Evolutionary conservation across 2,797 vertebrate genomes (phyloP).

Genomic region (Lates japonicus): DNA sequence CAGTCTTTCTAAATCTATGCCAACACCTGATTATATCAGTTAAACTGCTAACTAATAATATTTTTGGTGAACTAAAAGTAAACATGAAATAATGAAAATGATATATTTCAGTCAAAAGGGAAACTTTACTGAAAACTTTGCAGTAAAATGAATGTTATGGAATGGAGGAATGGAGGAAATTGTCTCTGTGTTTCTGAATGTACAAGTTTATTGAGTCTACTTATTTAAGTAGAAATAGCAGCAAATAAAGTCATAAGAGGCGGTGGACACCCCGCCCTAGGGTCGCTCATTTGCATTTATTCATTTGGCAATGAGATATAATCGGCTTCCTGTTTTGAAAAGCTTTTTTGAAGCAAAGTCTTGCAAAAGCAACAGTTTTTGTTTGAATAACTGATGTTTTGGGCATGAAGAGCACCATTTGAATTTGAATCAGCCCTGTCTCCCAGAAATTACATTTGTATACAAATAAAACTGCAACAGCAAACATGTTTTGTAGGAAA

Average conservation of each 20-base stretch:
- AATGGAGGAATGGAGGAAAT: too few species aligned
- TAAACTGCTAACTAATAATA: neutral
- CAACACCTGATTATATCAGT: neutral
- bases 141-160: neutral
- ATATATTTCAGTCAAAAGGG: neutral
- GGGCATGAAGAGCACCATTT: neutral
- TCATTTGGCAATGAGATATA: neutral
- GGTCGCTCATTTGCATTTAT: neutral
- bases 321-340: neutral
- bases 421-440: neutral
- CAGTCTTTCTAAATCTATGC: slow-evolving; percentile 1
- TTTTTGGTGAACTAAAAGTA: neutral
- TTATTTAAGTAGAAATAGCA: neutral
- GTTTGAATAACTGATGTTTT: neutral
- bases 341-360: neutral
- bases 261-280: neutral
- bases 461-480: neutral
- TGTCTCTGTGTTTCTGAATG: neutral
- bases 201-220: neutral
- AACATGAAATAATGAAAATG: neutral
- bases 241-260: neutral
- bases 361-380: neutral
- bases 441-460: neutral
- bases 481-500: neutral
- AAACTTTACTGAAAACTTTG: neutral